Conservation (phyloP, 2,888 invertebrate genomes). For the Arctia plantaginis region DNA sequence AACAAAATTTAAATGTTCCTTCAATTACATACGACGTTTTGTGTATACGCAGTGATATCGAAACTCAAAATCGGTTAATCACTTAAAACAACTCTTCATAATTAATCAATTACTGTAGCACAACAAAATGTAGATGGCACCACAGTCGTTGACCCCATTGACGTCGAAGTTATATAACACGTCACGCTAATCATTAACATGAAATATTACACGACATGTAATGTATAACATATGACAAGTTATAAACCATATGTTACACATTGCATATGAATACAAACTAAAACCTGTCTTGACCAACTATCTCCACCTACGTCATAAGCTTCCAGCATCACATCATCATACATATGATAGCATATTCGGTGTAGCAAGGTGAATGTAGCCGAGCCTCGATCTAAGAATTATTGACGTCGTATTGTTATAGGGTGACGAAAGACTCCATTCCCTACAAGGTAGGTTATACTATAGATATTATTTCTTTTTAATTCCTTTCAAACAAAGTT, state of each 20-base stretch:
- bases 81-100: not conserved
- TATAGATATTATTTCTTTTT: not conserved
- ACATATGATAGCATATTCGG: not conserved
- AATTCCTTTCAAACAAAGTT: not conserved
- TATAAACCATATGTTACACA: not conserved
- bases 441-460: not conserved
- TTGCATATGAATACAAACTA: constrained; percentile 4
- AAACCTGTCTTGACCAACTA: constrained; percentile 23
- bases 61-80: not conserved
- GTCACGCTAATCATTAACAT: not conserved
- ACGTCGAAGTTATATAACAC: not conserved
- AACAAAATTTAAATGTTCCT: not conserved
- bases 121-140: constrained; percentile 10
- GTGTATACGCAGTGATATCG: not conserved
- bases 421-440: not conserved
- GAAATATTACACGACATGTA: not conserved
- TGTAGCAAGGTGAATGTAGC: not conserved
- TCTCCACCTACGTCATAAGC: not conserved
- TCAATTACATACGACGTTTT: not conserved
- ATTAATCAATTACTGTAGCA: not conserved
- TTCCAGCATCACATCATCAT: not conserved
- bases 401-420: not conserved
- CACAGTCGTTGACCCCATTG: not conserved
- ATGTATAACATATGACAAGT: not conserved
- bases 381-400: not conserved